phyloP scores from a whole-genome alignment of 2,113 vertebrate species.

The Odontophorus gujanensis region DNA sequence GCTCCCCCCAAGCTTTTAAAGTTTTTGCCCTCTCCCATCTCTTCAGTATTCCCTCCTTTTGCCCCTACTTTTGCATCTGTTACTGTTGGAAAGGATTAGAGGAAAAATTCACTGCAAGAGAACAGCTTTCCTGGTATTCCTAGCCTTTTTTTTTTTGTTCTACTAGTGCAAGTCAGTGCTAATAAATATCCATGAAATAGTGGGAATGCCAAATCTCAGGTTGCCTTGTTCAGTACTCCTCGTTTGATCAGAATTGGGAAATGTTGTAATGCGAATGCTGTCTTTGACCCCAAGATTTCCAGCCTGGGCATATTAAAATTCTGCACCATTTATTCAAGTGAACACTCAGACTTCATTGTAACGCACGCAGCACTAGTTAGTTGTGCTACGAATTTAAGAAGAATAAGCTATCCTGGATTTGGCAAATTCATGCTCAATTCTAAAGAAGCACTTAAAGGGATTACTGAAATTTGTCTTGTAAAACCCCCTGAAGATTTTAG shows the following conservation, averaged over 20 bases:
- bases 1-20: neutral
- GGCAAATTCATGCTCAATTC: conserved; percentile 37
- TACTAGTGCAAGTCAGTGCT: neutral
- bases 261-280: neutral
- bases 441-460: conserved; percentile 70
- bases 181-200: neutral
- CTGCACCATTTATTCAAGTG: neutral
- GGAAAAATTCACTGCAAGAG: neutral
- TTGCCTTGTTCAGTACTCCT: neutral
- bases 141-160: neutral
- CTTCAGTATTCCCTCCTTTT: neutral
- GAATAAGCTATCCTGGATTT: conserved; percentile 68
- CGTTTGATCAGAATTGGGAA: neutral
- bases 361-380: neutral
- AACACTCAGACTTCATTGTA: neutral
- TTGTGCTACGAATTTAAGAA: conserved; percentile 58
- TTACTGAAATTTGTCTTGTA: conserved; percentile 74
- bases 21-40: neutral
- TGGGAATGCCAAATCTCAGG: neutral
- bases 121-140: neutral
- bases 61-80: neutral
- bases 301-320: neutral
- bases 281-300: neutral
- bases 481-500: conserved; percentile 65
- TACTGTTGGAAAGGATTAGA: neutral